A percentile compares a stretch with the other conserved stretches of the same genome.
These are phyloP conservation scores for Lithobates sylvaticus DNA, from an alignment of 2,797 vertebrate genomes.

Conservation along the genomic window DNA sequence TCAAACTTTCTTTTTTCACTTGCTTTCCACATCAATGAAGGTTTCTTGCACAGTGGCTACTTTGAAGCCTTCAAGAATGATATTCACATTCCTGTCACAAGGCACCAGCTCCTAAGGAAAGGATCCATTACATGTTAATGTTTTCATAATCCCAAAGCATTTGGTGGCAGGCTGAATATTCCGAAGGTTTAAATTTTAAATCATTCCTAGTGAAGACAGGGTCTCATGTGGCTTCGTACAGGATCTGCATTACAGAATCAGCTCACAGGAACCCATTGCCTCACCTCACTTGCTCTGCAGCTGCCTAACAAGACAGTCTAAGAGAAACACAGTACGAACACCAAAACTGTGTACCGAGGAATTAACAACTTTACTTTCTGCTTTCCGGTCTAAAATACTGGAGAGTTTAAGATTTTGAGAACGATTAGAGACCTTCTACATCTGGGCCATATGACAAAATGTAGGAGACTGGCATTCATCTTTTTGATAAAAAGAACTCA, in stretches of 20 bases:
- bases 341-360: neutral
- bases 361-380: neutral
- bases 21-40: conserved; percentile 55
- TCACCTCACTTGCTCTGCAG: conserved; percentile 4
- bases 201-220: conserved; percentile 50
- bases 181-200: conserved; percentile 55
- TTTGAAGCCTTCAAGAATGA: conserved; percentile 58
- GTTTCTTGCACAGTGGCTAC: conserved; percentile 50
- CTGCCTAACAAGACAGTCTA: neutral
- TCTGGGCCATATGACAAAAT: too few species aligned
- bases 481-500: too few species aligned
- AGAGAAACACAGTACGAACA: neutral
- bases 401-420: too few species aligned
- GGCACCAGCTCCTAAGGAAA: conserved; percentile 41
- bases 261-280: neutral
- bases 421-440: too few species aligned
- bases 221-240: conserved; percentile 42
- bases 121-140: conserved; percentile 60
- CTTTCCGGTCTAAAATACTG: too few species aligned
- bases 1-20: conserved; percentile 61
- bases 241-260: conserved; percentile 34
- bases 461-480: too few species aligned
- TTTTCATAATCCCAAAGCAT: conserved; percentile 58
- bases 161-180: conserved; percentile 50
- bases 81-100: conserved; percentile 58